phyloP scores from a whole-genome alignment of 2,888 invertebrate species.

The Drosophila algonquin region DNA sequence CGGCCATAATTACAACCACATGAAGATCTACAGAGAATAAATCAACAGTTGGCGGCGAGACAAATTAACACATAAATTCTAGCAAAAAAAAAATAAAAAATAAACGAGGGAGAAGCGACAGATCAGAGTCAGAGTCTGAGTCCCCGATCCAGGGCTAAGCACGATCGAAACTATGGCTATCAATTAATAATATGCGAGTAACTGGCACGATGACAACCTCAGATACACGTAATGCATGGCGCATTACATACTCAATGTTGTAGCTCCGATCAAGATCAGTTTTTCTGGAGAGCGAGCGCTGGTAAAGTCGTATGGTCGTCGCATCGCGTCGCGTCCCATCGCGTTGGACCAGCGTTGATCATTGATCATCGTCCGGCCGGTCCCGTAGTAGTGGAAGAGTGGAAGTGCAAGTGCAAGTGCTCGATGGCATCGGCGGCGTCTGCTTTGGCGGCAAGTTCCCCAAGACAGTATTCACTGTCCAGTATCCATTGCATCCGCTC shows the following conservation, averaged over 20 bases:
- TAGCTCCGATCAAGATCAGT: conserved; percentile 31
- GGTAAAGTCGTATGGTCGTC: too few species aligned
- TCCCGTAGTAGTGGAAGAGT: conserved; percentile 18
- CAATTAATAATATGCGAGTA: conserved; percentile 79
- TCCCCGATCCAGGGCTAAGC: conserved; percentile 3
- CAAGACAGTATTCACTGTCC: neutral
- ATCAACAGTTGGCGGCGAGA: conserved; percentile 72
- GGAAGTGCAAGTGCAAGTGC: conserved; percentile 42
- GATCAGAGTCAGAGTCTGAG: neutral
- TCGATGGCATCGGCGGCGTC: conserved; percentile 57
- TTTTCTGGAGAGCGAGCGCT: neutral
- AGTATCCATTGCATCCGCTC: neutral
- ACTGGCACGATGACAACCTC: conserved; percentile 77
- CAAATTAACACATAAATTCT: conserved; percentile 79
- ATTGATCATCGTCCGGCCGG: conserved; percentile 72
- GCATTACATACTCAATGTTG: conserved; percentile 61
- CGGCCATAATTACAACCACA: conserved; percentile 32
- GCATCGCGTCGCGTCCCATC: neutral
- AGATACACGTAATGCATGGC: conserved; percentile 78
- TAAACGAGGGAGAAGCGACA: neutral
- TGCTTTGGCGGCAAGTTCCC: conserved; percentile 48
- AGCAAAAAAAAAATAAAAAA: conserved; percentile 26
- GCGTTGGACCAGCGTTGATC: conserved; percentile 60
- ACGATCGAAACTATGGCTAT: conserved; percentile 33
- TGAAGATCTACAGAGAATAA: conserved; percentile 51